Base-by-base conservation (phyloP, 2,888 invertebrate species). In the Ophion ellenae region DNA sequence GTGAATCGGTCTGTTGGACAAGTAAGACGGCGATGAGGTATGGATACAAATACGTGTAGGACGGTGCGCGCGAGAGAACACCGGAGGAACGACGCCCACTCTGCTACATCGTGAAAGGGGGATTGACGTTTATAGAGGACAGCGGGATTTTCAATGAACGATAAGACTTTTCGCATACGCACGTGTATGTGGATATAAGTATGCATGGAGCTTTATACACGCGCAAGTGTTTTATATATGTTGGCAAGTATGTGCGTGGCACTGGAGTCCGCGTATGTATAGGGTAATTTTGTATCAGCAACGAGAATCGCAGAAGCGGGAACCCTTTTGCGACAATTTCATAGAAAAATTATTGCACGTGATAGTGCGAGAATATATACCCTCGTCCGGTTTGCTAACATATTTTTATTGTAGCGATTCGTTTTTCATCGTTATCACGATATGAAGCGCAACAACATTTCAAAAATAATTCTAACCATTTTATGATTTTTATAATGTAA, bases 111-210 rank as follows among this genome's bases (percentile, higher is more conserved):
- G 67, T 66, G 40, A 53, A 74, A 81, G 73, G 67, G 17, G 81
- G 83, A 89, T 87, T 88, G 86, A 88, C 88, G 85, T 88, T 89
- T 89, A 87, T 86, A 86, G 88, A 82, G 84, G 81, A 88, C 86
- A 85, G 73, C 82, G 78, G 86, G 73, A 74, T 87, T 87, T 88
- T 80, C 81, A 83, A 83, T 84, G 74, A 53, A 82, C 81, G 87
- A 89, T 85, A 83, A 85, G 80, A 67, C 67, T 70, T 66, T 59
- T 73, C 73, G 24, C 66, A 71, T 64, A 61, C 79, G 57, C 61
- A 32, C 28, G 47, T 59, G 45, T 24, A 66, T 11, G 14, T 14
- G 11, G 20, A 36, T 40, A 40, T 9, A 40, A 6, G 40, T 40
- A 40, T 40, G 40, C 5, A 9, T 40, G 40, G 40, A 40, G 40